Evolutionary conservation across 2,113 vertebrate genomes (phyloP), one percentile per base, ranked within the genome.

Genomic region (Heliornis fulica): DNA sequence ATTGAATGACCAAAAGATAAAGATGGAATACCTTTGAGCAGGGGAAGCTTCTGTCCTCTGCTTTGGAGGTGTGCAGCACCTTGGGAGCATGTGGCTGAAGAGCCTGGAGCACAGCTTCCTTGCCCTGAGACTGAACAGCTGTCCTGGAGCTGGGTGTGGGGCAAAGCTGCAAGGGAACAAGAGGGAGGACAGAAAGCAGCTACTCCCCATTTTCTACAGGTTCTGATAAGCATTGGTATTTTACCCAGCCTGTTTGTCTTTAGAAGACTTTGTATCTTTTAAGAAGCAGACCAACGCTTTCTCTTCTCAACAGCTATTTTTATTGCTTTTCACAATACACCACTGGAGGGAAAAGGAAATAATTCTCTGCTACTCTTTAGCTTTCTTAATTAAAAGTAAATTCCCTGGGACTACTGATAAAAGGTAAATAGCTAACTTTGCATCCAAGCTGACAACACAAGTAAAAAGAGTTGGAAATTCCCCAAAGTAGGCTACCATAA

Each of bases 231-330:
- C 15, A 0, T 69, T 75, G 65, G 36, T 36, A 21, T 38, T 71
- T 87, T 64, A 66, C 46, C 34, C 53, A 31, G 63, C 21, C 26
- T 0, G 0, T 46, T 71, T 38, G 53, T 16, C 61, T 68, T 74
- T 5, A 82, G 61, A 20, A 79, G 34, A 89, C 51, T 59, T 75
- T 8, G 4, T 6, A 34, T 23, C n/a, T 79, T 45, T 68, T 34
- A 70, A 63, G 50, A 80, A 86, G 43, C 36, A 83, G 80, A 88
- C 3, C 36, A 50, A 59, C 25, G 45, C 20, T 63, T 92, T 87
- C 31, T 89, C 48, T 89, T 90, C 83, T 90, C 71, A 78, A 90
- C 76, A 89, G 64, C 15, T 31, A 41, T 61, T 90, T 94, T 95
- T 92, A 83, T 77, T 93, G 56, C 54, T 90, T 80, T 77, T 66